Evolutionary conservation across 2,113 vertebrate species (phyloP), one percentile per base, ranked within the genome.

Genomic region (Cyanocitta stelleri): DNA sequence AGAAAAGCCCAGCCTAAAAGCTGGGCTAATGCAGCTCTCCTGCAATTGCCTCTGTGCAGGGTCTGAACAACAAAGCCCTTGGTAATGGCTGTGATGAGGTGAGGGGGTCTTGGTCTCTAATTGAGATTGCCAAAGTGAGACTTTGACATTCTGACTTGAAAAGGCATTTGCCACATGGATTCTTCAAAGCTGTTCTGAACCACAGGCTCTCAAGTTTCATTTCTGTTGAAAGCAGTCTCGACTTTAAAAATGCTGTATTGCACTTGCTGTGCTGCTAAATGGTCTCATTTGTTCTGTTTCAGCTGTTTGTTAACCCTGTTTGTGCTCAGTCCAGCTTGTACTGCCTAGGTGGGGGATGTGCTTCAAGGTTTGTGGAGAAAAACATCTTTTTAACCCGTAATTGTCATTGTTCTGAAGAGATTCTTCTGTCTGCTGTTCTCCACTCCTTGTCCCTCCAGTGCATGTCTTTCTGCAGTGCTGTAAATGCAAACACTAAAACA

Each of bases 311-410:
- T 89, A 62, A 56, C 24, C 16, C 71, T 78, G 12, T 26, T 69
- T 21, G 4, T 23, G 41, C 22, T 61, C 55, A 54, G 37, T 3
- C 33, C 27, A 49, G 69, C 14, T 4, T 2, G 13, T 11, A 6
- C 16, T 30, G 12, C 14, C 33, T 13, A 32, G 26, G 11, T 32
- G 54, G 39, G 37, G 68, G 8, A 51, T 59, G 24, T 43, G 43
- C 37, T 68, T 56, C n/a, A 13, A 52, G 6, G 23, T 54, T 48
- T n/a, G 30, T 44, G 23, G 20, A 85, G 30, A 56, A 93, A 61
- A 75, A 10, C 3, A 5, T n/a, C 6, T 13, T 68, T 68, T 86
- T 19, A 27, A 24, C 7, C 10, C 0, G 0, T 7, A 32, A 9
- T 14, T 74, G 30, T 8, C 6, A 20, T 2, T 20, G 7, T 3